phyloP scores from a whole-genome alignment of 2,113 vertebrate genomes.

The Gobio gobio region DNA sequence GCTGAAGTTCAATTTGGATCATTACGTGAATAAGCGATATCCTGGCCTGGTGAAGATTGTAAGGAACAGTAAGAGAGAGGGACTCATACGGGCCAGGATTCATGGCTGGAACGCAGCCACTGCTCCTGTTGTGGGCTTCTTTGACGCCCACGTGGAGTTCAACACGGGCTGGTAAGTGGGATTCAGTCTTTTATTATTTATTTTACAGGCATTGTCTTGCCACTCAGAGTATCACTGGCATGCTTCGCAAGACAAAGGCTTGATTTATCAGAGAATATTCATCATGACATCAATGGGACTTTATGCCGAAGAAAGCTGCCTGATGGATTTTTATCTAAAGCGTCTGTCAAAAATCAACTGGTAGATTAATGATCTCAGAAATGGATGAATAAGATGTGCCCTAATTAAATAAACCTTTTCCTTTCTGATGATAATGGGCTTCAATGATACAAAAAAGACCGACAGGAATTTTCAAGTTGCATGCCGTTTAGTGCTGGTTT shows the following conservation, averaged over 20 bases:
- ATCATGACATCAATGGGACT: conserved; percentile 16
- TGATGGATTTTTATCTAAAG: conserved; percentile 11
- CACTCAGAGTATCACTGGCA: neutral
- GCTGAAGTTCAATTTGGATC: conserved; percentile 94
- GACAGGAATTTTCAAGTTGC: neutral
- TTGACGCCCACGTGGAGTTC: conserved; percentile 98
- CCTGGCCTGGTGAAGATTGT: conserved; percentile 96
- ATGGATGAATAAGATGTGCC: neutral
- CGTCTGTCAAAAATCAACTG: conserved; percentile 9
- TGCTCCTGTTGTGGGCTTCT: conserved; percentile 90
- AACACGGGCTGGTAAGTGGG: conserved; percentile 91
- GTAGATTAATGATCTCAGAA: conserved; percentile 10
- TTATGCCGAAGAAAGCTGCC: neutral
- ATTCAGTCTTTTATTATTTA: conserved; percentile 39
- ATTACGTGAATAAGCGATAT: conserved; percentile 91
- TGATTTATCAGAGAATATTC: conserved; percentile 21
- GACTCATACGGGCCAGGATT: conserved; percentile 94
- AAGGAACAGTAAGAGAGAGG: conserved; percentile 90
- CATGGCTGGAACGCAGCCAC: conserved; percentile 96
- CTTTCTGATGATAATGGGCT: neutral
- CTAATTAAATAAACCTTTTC: neutral
- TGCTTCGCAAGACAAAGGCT: neutral
- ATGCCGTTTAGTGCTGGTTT: neutral
- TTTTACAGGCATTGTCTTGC: conserved; percentile 45
- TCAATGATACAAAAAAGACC: neutral